Evolutionary conservation across 2,888 invertebrate genomes (phyloP), one percentile per base, ranked within the genome.

Genomic region (Yponomeuta malinellus): DNA sequence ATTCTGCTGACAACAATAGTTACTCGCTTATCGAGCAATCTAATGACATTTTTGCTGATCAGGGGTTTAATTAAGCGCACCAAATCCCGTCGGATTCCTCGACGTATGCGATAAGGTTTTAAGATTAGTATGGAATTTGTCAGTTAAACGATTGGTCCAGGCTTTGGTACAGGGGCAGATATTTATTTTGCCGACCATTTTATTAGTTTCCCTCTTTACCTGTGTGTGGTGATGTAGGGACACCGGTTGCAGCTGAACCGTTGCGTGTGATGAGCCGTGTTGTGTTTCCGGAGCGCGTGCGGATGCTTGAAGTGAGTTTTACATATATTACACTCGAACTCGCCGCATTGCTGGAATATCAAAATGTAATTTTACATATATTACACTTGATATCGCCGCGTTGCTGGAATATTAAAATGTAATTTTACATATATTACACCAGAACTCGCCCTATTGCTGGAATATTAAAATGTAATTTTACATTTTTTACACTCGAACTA

Each of bases 201-300:
- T 23, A 23, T 23, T 23, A 23, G 23, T 23, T 12, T 12, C 52
- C 12, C 10, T 52, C 2, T 71, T 72, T 65, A 82, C 83, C 80
- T 76, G 74, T 90, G 88, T 0, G 87, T 89, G 0, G 90, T 90
- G 33, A 88, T 79, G 71, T 87, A 90, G 0, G 83, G 78, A 48
- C 90, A 90, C 72, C 83, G 84, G 72, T 88, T 89, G 63, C 91
- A 91, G 71, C 85, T 88, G 75, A 88, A 91, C 71, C 87, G 72
- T 71, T 90, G 88, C 1, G 89, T 88, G 78, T 91, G 91, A 37
- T 91, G 91, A 6, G 91, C 90, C 0, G 91, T 91, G 2, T 89
- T 83, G 71, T 91, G 91, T 29, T 91, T 91, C 0, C 91, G 73
- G 0, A 90, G 73, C 0, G 90, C 90, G 74, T 89, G 85, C 0